A percentile compares a stretch with the other conserved stretches of the same genome.
These are phyloP conservation scores for Drosophila saltans DNA, from an alignment of 1,140 invertebrate genomes.

Conservation along the genomic window DNA sequence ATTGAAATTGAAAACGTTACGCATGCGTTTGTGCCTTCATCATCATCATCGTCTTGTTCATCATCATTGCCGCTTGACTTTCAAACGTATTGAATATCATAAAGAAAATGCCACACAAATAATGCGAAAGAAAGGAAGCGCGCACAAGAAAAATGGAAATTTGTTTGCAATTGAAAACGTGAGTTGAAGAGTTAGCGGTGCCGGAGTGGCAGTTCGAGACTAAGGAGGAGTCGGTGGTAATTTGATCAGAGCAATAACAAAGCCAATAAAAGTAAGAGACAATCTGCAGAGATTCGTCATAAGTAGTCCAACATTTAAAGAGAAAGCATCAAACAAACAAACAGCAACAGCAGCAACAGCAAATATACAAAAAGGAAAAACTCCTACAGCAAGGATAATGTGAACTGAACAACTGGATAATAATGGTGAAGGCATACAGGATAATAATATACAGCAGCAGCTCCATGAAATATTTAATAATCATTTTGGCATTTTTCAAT, in stretches of 20 bases:
- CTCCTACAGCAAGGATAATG: constrained; percentile 25
- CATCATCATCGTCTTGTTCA: not conserved
- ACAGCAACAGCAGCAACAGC: too few relatives aligned
- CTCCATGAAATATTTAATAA: constrained; percentile 26
- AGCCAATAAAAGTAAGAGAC: constrained; percentile 75
- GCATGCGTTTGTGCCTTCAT: constrained; percentile 59
- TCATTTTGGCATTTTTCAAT: constrained; percentile 19
- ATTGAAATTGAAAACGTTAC: constrained; percentile 81
- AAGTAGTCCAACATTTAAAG: constrained; percentile 60
- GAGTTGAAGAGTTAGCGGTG: constrained; percentile 19
- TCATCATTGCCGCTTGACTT: constrained; percentile 43
- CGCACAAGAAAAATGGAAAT: constrained; percentile 54
- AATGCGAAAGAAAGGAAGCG: constrained; percentile 17
- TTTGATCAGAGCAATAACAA: constrained; percentile 36
- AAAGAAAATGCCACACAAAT: constrained; percentile 29
- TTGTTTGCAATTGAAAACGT: constrained; percentile 67
- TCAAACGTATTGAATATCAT: constrained; percentile 72
- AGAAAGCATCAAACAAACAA: constrained; percentile 4
- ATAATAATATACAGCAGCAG: constrained; percentile 7
- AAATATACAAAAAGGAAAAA: too few relatives aligned
- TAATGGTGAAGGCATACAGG: constrained; percentile 15
- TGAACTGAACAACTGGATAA: constrained; percentile 3
- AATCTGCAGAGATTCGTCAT: constrained; percentile 63
- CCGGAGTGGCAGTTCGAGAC: too few relatives aligned
- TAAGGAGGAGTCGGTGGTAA: constrained; percentile 33